Evolutionary conservation across 1,140 invertebrate species (phyloP), one percentile per base, ranked within the genome.

Genomic region (Drosophila mayri): DNA sequence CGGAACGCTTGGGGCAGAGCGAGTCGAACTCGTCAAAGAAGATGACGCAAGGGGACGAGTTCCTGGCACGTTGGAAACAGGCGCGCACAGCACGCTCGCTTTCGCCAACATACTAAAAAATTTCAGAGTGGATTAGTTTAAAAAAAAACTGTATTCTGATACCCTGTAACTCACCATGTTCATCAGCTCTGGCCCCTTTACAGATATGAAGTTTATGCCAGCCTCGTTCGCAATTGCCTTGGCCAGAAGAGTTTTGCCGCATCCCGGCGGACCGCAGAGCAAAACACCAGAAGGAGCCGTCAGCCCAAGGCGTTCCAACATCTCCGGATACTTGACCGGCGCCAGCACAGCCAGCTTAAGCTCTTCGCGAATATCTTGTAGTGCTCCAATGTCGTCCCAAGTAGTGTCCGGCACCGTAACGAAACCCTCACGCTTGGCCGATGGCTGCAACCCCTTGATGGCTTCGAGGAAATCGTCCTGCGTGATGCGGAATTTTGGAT

Each of bases 11-110:
- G 0, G 98, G 98, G 93, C 98, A 99, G 9, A 99, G 92, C 0
- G 99, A 97, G 93, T 99, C 99, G 72, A 99, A 95, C 93, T 99
- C 99, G 93, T 99, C 99, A 93, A 99, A 99, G 93, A 99, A 99
- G 91, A 99, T 99, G 14, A 99, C 98, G 93, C 99, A 99, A 0
- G 99, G 99, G 0, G 97, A 95, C 1, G 98, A 99, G 93, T 99
- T 99, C 46, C 97, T 93, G 0, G 99, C 99, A 74, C 98, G 94
- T 90, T 97, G 95, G 92, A 99, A 99, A 85, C 98, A 97, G 25
- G 98, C 96, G 40, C 99, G 94, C 0, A 99, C 98, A 5, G 98
- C 98, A 84, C 97, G 95, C 93, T 99, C 99, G 94, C 98, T 99
- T 93, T 99, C 99, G 73, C 99, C 99, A 37, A 99, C 98, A 93